Evolutionary conservation across 2,113 vertebrate species (phyloP), one percentile per base, ranked within the genome.

Genomic region (Bufo gargarizans): DNA sequence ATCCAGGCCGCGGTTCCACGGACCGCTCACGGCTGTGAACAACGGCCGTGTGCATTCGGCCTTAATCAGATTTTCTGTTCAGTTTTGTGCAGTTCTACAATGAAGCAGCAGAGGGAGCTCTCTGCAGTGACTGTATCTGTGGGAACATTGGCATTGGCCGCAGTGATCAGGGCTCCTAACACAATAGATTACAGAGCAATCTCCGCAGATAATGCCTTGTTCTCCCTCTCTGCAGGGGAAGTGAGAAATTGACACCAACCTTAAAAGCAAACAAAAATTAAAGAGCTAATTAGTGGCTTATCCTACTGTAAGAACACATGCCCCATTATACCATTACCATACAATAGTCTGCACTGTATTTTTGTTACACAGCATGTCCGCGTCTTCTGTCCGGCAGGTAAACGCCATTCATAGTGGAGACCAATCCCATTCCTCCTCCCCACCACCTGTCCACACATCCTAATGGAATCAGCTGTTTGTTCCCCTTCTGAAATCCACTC

Each of bases 141-240:
- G 43, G 79, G 43, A 17, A 17, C 17, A 17, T 50, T 50, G 74
- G 47, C 3, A 47, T 9, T 9, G 0, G 11, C 1, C 6, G 53
- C 13, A 33, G 77, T 59, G 71, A 72, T 72, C 69, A 72, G 4
- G n/a, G 0, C 67, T 22, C 33, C 10, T 55, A 82, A 63, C 20
- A 69, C 63, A 83, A 53, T 83, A 69, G 81, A 69, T 69, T 69
- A 83, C 81, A 83, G 11, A 83, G 81, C 33, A 82, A 82, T 65
- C 47, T 53, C 20, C 33, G 11, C 45, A 53, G 74, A 86, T 74
- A 78, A 86, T 78, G n/a, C 58, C 59, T 77, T 14, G 33, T 78
- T 77, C 76, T 74, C 71, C 49, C 49, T 78, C 85, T 78, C 85
- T 53, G 47, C 22, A 76, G 85, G 85, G 74, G 85, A 86, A 86